Evolutionary conservation across 2,113 vertebrate genomes (phyloP), one percentile per base, ranked within the genome.

Genomic region (Prinia subflava): DNA sequence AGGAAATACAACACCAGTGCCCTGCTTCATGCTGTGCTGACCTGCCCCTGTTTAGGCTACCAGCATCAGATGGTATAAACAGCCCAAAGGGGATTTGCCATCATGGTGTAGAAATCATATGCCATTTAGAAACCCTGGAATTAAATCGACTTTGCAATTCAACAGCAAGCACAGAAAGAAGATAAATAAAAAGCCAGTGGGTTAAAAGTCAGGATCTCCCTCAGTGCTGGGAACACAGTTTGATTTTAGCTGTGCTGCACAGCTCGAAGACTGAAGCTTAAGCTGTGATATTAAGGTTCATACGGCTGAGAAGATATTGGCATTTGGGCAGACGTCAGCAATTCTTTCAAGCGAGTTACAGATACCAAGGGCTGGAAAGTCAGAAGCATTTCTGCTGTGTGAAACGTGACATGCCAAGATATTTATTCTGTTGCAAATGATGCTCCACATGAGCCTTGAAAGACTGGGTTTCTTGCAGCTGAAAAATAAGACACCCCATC

Each of bases 321-420:
- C 94, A 96, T 97, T 96, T 89, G 94, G 83, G 80, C 77, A 84
- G 86, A 95, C 27, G 1, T 96, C 95, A 95, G 92, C 93, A 84
- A 42, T 71, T 93, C 88, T 90, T 92, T 93, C 93, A 93, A 82
- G 88, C 2, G 4, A 93, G 60, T 52, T 92, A 81, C 56, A 95
- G 73, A 92, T 73, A 93, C 53, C 52, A 81, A 87, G 65, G 73
- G 80, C 64, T 95, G 56, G 76, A 33, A 93, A 96, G 88, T 49
- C 90, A 92, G 73, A 86, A 94, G 52, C 53, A 60, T 47, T 86
- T 95, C 80, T 84, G 31, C 65, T 82, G 77, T 69, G 65, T 71
- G 84, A 93, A 96, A 90, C 0, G 3, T 55, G 83, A 81, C 90
- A 76, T 71, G 65, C 73, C 76, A 92, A 49, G 80, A 49, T 49